Base-by-base conservation (phyloP, 2,888 invertebrate species). In the Perithous albicinctus region DNA sequence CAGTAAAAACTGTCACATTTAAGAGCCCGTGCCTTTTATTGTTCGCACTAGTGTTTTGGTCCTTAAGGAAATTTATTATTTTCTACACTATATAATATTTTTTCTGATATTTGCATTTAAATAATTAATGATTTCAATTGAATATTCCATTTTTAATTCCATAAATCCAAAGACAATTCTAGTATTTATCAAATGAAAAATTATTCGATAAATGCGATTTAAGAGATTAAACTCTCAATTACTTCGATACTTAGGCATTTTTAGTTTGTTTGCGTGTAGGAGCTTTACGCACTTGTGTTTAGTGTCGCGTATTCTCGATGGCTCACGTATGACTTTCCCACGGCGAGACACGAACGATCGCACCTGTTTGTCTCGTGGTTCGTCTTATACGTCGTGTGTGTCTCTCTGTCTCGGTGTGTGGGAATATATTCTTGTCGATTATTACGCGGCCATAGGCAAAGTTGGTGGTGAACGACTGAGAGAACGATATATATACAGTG, bases 261-360 rank as follows among this genome's bases (percentile, higher is more conserved):
- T 63, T 48, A 20, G n/a, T 18, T 59, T 77, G 29, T 29, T 54
- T 23, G 20, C 15, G 59, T 35, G 61, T 46, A 64, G 61, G 72
- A 41, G 41, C 35, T 32, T 29, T 35, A 72, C 63, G 59, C 56
- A 59, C 63, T 77, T 56, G 76, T 43, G 72, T n/a, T 63, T 26
- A 61, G 56, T 56, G 70, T 69, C 70, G 76, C 59, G 75, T 69
- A 75, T 74, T 69, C 78, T 51, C 69, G 72, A 69, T 59, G 81
- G 83, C 90, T 91, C 92, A 92, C 92, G 92, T 92, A 91, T 91
- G 89, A 90, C 89, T 92, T 92, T 92, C 92, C 92, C 92, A 92
- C 92, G 92, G 89, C 89, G 89, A 88, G 88, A 89, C 89, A 89
- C 82, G 69, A 70, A 84, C 84, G 85, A 78, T 83, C 79, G 76